Evolutionary conservation across 2,888 invertebrate genomes (phyloP).

Genomic region (Synergus japonicus): DNA sequence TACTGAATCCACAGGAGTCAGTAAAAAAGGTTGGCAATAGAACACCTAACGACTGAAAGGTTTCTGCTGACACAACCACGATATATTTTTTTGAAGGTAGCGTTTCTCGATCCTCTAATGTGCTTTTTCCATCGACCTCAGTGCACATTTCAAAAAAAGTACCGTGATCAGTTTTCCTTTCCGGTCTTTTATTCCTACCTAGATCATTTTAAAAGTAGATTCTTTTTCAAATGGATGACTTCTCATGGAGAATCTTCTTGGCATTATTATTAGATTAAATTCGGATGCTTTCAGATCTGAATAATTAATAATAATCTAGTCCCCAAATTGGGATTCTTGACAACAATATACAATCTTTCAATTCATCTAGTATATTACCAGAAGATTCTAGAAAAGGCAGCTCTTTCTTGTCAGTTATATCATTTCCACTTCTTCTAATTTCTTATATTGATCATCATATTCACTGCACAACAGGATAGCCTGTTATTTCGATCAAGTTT

Average conservation of each 20-base stretch:
- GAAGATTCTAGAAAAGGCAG: not conserved
- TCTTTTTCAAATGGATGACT: not conserved
- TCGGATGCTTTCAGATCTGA: not conserved
- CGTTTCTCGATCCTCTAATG: not conserved
- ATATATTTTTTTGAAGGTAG: not conserved
- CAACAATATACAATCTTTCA: not conserved
- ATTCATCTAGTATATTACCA: not conserved
- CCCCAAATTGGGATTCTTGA: too few species aligned
- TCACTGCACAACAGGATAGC: not conserved
- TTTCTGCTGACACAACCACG: not conserved
- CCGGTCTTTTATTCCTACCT: not conserved
- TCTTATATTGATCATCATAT: not conserved
- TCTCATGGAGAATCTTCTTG: not conserved
- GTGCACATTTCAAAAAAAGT: not conserved
- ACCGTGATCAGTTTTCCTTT: not conserved
- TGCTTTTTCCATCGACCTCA: not conserved
- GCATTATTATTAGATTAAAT: not conserved
- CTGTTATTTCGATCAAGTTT: not conserved
- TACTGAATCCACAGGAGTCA: not conserved
- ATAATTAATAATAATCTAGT: too few species aligned
- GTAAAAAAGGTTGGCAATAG: not conserved
- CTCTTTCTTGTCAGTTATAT: not conserved
- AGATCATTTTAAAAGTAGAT: not conserved
- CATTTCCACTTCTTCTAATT: not conserved
- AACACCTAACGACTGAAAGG: conserved; percentile 15